phyloP scores from a whole-genome alignment of 2,113 vertebrate genomes.

The Tachysurus fulvidraco region DNA sequence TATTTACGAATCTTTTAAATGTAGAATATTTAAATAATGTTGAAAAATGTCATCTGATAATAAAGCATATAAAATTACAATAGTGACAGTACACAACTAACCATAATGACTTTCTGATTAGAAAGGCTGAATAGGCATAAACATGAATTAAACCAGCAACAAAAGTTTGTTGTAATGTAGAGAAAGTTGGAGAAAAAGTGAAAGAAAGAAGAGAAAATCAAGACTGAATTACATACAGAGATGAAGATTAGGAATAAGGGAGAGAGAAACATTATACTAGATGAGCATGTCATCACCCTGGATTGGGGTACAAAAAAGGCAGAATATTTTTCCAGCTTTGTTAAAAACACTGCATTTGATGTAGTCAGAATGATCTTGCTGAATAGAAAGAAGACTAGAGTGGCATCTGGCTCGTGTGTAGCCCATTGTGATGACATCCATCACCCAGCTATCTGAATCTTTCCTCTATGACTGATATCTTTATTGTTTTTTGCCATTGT shows the following conservation, averaged over 20 bases:
- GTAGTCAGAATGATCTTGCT: neutral
- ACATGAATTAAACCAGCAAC: neutral
- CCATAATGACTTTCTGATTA: neutral
- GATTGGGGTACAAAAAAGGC: neutral
- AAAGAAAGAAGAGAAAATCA: neutral
- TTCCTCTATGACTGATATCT: neutral
- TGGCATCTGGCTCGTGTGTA: neutral
- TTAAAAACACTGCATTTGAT: neutral
- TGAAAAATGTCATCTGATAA: neutral
- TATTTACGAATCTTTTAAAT: neutral
- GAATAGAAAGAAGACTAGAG: neutral
- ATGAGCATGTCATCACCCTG: neutral
- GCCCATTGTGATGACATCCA: neutral
- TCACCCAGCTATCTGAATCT: neutral
- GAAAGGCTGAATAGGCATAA: neutral
- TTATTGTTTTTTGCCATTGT: neutral
- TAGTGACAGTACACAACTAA: no score
- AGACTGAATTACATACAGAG: neutral
- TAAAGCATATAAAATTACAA: neutral
- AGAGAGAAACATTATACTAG: neutral
- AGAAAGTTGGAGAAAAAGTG: neutral
- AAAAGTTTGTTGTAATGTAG: neutral
- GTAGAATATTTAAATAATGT: neutral
- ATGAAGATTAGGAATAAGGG: neutral
- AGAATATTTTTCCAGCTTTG: neutral